phyloP scores from a whole-genome alignment of 2,888 invertebrate species.

The Busseola fusca region DNA sequence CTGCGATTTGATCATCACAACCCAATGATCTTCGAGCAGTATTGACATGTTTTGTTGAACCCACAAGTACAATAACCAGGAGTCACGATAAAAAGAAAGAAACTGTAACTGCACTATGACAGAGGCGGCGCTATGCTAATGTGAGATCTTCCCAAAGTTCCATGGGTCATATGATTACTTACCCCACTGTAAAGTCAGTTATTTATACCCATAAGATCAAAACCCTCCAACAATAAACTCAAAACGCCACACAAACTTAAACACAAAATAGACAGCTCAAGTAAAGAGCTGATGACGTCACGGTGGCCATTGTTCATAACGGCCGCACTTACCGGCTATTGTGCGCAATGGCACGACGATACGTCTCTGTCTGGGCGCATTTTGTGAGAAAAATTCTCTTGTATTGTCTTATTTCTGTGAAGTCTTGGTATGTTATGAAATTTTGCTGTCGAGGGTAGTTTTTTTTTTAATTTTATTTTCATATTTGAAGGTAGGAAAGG shows the following conservation, averaged over 20 bases:
- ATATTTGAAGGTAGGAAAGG: slow-evolving; percentile 1
- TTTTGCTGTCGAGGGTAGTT: slow-evolving; percentile 5
- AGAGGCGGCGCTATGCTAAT: background rate
- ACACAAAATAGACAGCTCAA: slow-evolving; percentile 35
- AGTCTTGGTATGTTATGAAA: slow-evolving; percentile 5
- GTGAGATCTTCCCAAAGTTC: background rate
- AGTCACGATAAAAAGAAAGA: background rate
- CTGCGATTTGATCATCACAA: too few relatives aligned
- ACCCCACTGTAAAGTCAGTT: background rate
- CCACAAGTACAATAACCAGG: too few relatives aligned
- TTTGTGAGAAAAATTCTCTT: slow-evolving; percentile 42
- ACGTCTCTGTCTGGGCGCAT: slow-evolving; percentile 40
- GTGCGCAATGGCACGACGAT: slow-evolving; percentile 52
- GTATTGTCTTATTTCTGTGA: slow-evolving; percentile 37
- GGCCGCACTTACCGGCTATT: slow-evolving; percentile 52
- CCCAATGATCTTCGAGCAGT: too few relatives aligned
- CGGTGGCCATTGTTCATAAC: slow-evolving; percentile 48
- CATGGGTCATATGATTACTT: background rate
- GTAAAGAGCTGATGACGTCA: slow-evolving; percentile 34
- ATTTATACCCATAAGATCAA: background rate
- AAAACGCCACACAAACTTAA: slow-evolving; percentile 4
- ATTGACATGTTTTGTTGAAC: too few relatives aligned
- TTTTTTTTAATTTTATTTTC: slow-evolving; percentile 8
- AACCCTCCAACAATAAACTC: background rate
- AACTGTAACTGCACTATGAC: too few relatives aligned